These are phyloP conservation scores for Pocillopora damicornis DNA, from an alignment of 64 coral and sea anemone species.

Conservation along the genomic window DNA sequence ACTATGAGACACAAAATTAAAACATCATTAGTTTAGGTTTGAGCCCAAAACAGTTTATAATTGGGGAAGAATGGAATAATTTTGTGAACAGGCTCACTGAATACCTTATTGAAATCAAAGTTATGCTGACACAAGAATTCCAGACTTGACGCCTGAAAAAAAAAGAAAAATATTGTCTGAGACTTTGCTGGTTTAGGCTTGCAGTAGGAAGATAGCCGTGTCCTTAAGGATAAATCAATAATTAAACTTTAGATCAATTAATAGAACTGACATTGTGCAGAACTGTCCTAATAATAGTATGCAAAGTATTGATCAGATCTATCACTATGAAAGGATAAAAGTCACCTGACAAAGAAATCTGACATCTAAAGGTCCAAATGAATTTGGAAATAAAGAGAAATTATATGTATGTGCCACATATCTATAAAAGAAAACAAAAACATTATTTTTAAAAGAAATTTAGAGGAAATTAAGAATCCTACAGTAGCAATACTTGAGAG, in stretches of 20 bases:
- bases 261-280: no score
- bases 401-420: constrained; percentile 87
- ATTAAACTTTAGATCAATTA: no score
- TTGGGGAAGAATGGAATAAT: no score
- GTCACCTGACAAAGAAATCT: constrained; percentile 92
- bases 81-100: not conserved
- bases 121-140: constrained; percentile 88
- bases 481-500: no score
- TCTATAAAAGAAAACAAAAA: constrained; percentile 40
- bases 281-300: no score
- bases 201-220: no score
- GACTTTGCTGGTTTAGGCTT: not conserved
- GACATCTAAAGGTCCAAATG: constrained; percentile 83
- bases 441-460: not conserved
- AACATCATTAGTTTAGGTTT: no score
- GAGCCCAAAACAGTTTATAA: no score
- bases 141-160: constrained; percentile 83
- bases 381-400: constrained; percentile 76
- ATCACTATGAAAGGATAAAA: not conserved
- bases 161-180: not conserved
- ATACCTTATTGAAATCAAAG: constrained; percentile 79
- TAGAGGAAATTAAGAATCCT: no score
- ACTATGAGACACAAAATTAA: no score
- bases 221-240: no score
- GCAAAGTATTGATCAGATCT: not conserved